Evolutionary conservation across 2,113 vertebrate genomes (phyloP).

Genomic region (Forbesichthys agassizii): DNA sequence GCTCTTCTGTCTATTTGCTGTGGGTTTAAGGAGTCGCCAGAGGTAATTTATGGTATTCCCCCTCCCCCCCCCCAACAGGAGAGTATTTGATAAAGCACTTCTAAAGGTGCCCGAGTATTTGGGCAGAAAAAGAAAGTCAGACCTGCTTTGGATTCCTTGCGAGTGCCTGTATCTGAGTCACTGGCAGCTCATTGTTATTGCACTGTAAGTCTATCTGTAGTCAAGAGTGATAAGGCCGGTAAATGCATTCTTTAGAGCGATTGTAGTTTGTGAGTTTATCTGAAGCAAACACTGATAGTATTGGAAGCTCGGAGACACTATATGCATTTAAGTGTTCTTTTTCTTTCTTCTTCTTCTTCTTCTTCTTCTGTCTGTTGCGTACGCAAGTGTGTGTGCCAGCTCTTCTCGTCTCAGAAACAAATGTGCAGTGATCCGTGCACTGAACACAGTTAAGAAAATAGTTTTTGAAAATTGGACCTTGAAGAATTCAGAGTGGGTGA

Average conservation of each 20-base stretch:
- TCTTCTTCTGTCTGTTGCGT: slow-evolving; percentile 20
- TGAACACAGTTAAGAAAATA: slow-evolving; percentile 58
- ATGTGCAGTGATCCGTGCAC: slow-evolving; percentile 58
- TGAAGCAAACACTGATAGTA: slow-evolving; percentile 57
- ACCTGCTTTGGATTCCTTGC: slow-evolving; percentile 53
- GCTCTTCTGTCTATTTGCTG: slow-evolving; percentile 69
- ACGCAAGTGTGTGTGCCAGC: background rate
- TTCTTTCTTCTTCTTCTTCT: slow-evolving; percentile 3
- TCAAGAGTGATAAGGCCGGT: slow-evolving; percentile 43
- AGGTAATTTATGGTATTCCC: slow-evolving; percentile 68
- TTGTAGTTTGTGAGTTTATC: slow-evolving; percentile 59
- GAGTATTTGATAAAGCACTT: slow-evolving; percentile 63
- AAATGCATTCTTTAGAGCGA: slow-evolving; percentile 24
- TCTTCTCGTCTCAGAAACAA: slow-evolving; percentile 39
- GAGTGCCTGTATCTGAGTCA: slow-evolving; percentile 52
- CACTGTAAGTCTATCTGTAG: slow-evolving; percentile 53
- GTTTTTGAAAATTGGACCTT: slow-evolving; percentile 66
- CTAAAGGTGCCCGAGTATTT: slow-evolving; percentile 38
- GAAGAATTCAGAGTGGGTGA: slow-evolving; percentile 66
- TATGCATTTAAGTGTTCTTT: slow-evolving; percentile 32
- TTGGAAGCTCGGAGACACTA: slow-evolving; percentile 42
- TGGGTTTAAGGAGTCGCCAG: slow-evolving; percentile 65
- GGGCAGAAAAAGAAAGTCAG: slow-evolving; percentile 24
- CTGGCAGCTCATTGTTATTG: slow-evolving; percentile 49
- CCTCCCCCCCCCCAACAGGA: slow-evolving; percentile 16